Conservation (phyloP, 2,888 invertebrate genomes). For the Barypeithes pellucidus region DNA sequence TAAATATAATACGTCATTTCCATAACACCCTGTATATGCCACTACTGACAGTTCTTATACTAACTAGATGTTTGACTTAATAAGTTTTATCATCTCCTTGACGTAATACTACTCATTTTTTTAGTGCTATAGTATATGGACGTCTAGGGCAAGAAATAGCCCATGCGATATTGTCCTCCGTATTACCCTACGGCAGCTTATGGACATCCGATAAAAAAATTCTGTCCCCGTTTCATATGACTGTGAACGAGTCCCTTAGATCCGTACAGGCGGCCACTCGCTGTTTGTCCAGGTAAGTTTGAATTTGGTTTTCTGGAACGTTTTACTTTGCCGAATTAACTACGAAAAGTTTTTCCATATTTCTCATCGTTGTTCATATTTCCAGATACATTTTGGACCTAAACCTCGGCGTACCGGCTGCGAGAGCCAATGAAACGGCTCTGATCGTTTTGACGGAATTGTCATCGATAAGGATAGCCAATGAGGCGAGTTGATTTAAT, state of each 20-base stretch:
- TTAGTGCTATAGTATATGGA: constrained; percentile 72
- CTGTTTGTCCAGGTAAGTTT: constrained; percentile 45
- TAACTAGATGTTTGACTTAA: no score
- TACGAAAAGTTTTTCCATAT: no score
- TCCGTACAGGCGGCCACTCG: constrained; percentile 56
- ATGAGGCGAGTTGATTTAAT: constrained; percentile 64
- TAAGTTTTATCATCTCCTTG: background rate
- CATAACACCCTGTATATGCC: no score
- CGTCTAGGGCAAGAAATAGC: constrained; percentile 71
- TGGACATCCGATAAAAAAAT: constrained; percentile 70
- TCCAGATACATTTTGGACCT: constrained; percentile 57
- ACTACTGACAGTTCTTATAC: no score
- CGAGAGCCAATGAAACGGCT: constrained; percentile 64
- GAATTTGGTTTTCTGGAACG: no score
- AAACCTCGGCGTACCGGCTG: constrained; percentile 56
- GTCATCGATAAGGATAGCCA: constrained; percentile 66
- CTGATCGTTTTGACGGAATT: constrained; percentile 64
- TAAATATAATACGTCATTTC: no score
- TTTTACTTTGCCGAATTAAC: background rate
- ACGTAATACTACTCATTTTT: constrained; percentile 25
- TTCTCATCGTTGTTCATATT: background rate
- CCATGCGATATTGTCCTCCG: constrained; percentile 69
- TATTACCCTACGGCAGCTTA: constrained; percentile 68
- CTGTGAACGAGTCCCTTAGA: constrained; percentile 66
- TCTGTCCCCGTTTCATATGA: constrained; percentile 66